A percentile compares a stretch with the other conserved stretches of the same genome.
Conservation (phyloP, 2,888 invertebrate species). For the Drosophila formosana region DNA sequence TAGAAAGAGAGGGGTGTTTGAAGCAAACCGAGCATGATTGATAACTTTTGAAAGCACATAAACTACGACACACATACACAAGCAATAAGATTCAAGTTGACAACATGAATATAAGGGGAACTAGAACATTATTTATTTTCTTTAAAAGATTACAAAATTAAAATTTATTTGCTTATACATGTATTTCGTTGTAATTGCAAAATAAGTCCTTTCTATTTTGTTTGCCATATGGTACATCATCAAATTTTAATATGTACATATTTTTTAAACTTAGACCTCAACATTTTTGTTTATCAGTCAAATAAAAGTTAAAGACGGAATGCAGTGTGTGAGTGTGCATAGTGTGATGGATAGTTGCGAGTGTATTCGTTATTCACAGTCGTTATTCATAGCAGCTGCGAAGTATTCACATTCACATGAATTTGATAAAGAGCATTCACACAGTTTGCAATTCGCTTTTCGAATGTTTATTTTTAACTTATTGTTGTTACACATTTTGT, state of each 20-base stretch:
- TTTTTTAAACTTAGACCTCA: too few species aligned
- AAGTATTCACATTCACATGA: slow-evolving; percentile 8
- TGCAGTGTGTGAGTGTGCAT: not conserved
- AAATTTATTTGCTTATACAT: not conserved
- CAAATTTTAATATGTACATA: too few species aligned
- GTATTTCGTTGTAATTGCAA: too few species aligned
- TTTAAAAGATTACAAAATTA: too few species aligned
- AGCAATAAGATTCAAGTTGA: slow-evolving; percentile 9
- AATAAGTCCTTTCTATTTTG: too few species aligned
- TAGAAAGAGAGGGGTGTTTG: not conserved
- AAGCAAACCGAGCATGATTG: slow-evolving; percentile 37
- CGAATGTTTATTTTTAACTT: slow-evolving; percentile 45
- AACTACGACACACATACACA: slow-evolving; percentile 1
- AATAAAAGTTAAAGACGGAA: too few species aligned
- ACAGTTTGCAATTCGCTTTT: slow-evolving; percentile 9
- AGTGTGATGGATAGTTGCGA: not conserved
- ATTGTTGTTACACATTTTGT: slow-evolving; percentile 40
- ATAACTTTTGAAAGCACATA: slow-evolving; percentile 35
- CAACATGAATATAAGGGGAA: slow-evolving; percentile 1
- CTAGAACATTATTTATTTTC: not conserved
- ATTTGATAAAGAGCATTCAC: slow-evolving; percentile 54
- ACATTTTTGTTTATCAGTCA: too few species aligned
- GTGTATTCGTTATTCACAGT: not conserved
- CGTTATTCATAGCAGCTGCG: not conserved
- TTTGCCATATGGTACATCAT: too few species aligned